Conservation (phyloP, 2,797 vertebrate genomes). For the Pseudochaenichthys georgianus region DNA sequence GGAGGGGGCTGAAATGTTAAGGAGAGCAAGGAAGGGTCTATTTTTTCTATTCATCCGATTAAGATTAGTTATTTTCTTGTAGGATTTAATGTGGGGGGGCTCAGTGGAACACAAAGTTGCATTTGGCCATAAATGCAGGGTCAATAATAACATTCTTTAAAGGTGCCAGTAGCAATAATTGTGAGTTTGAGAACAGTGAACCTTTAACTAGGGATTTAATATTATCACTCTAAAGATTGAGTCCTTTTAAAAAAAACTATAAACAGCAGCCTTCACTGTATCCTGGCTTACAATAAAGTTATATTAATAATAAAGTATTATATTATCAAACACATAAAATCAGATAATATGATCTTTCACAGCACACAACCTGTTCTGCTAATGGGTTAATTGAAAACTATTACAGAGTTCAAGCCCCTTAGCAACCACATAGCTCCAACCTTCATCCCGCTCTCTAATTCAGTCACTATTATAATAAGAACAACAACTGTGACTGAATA, state of each 20-base stretch:
- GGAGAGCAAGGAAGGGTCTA: neutral
- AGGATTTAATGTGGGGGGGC: neutral
- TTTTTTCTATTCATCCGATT: neutral
- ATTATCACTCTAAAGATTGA: neutral
- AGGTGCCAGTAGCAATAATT: neutral
- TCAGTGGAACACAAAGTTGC: neutral
- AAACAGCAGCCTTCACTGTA: neutral
- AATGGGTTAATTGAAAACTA: neutral
- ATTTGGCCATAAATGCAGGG: neutral
- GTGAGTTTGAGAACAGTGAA: neutral
- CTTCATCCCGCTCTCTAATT: neutral
- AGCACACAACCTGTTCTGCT: neutral
- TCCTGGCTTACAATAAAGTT: neutral
- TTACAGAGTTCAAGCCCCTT: neutral
- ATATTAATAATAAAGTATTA: neutral
- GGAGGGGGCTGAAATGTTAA: neutral
- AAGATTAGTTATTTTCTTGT: neutral
- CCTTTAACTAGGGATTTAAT: neutral
- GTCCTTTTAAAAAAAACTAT: neutral
- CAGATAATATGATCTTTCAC: neutral
- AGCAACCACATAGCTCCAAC: neutral
- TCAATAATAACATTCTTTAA: neutral
- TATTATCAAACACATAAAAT: neutral
- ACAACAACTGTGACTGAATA: no score
- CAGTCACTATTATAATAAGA: neutral